Conservation (phyloP, 2,888 invertebrate species). For the Baccha elongata region DNA sequence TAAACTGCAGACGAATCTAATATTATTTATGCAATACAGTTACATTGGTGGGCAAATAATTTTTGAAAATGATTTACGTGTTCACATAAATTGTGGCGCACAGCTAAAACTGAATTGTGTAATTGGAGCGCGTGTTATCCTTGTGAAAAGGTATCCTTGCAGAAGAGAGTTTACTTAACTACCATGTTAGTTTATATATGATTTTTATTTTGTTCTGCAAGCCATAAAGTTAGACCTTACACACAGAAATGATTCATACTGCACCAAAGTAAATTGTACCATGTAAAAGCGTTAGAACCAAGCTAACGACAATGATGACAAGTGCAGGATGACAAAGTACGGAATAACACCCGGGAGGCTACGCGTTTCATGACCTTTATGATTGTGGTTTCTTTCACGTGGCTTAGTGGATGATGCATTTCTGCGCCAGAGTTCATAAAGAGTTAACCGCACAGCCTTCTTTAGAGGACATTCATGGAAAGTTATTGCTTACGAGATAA, state of each 20-base stretch:
- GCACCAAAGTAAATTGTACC: constrained; percentile 52
- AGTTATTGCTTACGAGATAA: constrained; percentile 30
- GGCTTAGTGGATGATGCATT: constrained; percentile 28
- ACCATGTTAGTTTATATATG: constrained; percentile 33
- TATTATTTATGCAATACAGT: constrained; percentile 52
- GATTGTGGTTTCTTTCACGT: constrained; percentile 33
- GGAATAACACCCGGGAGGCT: constrained; percentile 42
- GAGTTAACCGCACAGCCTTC: constrained; percentile 9
- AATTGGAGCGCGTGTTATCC: constrained; percentile 48
- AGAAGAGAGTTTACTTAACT: constrained; percentile 30
- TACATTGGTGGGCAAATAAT: constrained; percentile 47
- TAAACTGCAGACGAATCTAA: constrained; percentile 49
- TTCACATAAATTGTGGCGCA: constrained; percentile 42
- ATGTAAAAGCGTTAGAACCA: constrained; percentile 42
- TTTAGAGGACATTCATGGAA: constrained; percentile 2
- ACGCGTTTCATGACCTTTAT: constrained; percentile 27
- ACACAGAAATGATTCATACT: constrained; percentile 60
- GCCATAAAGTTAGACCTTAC: constrained; percentile 48
- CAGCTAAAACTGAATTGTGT: constrained; percentile 27
- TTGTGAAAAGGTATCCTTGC: neutral
- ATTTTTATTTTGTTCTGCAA: constrained; percentile 18
- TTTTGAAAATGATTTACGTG: constrained; percentile 50
- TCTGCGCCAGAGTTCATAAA: neutral
- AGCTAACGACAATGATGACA: constrained; percentile 42
- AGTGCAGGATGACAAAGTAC: constrained; percentile 55